Base-by-base conservation (phyloP, 2,888 invertebrate species). In the Matsumyia berberina region DNA sequence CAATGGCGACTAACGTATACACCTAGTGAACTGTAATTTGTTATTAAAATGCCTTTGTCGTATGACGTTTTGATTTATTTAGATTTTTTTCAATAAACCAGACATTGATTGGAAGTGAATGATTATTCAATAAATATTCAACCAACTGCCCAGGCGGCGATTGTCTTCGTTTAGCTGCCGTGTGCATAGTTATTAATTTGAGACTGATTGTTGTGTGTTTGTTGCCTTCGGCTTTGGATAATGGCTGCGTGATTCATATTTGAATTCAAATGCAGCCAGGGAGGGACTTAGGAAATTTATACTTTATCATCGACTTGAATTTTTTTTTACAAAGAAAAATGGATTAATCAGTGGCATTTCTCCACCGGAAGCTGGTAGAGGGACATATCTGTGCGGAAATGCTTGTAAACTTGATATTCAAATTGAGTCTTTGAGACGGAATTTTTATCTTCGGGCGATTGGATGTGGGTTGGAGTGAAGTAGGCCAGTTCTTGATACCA, bases 41-140 rank as follows among this genome's bases (percentile, higher is more conserved):
- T 33, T 42, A 57, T 51, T 51, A 62, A 64, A 74, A 44, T 64
- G 49, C 64, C 42, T 29, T 64, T 70, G 76, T 64, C 70, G 57
- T 69, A 80, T 62, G 46, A 31, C 44, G 7, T 57, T 55, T 81
- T 69, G 81, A 81, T 70, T 76, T 76, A 70, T 70, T 70, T 57
- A 42, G 33, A 57, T 11, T 81, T 49, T 62, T 81, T 49, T 62
- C 11, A 55, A 58, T 42, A 49, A 62, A 69, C 42, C 11, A 49
- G 57, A 57, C 57, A 62, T 53, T 82, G 64, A 82, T 77, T 82
- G 70, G 19, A 66, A 35, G 7, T 53, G 70, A 82, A 77, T 82
- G 76, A 77, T 70, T 70, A 49, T 39, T 64, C 73, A 57, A 76
- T 81, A 46, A 66, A 73, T 67, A 60, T 55, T 67, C 58, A n/a